Conservation (phyloP, 2,888 invertebrate species). For the Pasiphila rectangulata region DNA sequence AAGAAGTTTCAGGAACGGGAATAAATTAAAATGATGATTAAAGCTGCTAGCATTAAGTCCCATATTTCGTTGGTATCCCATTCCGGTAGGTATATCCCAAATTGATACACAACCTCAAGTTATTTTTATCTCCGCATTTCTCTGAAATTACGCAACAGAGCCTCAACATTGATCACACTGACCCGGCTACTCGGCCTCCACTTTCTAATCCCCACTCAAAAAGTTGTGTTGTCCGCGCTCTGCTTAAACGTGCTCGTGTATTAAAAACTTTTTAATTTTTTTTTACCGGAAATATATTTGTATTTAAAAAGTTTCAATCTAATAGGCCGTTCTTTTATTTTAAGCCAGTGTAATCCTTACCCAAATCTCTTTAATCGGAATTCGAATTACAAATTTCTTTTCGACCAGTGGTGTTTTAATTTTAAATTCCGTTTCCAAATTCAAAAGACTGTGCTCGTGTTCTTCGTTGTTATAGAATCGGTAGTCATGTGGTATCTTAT, state of each 20-base stretch:
- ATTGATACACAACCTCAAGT: neutral
- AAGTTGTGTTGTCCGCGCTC: neutral
- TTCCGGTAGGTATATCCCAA: too few species aligned
- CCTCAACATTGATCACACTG: slow-evolving; percentile 9
- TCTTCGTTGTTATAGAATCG: slow-evolving; percentile 1
- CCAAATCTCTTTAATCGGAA: neutral
- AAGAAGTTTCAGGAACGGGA: neutral
- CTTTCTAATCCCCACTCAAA: slow-evolving; percentile 57
- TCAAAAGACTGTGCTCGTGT: slow-evolving; percentile 31
- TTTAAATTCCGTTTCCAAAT: slow-evolving; percentile 34
- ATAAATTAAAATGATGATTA: too few species aligned
- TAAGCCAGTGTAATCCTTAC: neutral
- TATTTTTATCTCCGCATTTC: neutral
- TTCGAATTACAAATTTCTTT: neutral
- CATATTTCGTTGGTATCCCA: too few species aligned
- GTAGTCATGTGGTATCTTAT: slow-evolving; percentile 46
- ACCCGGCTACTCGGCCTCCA: slow-evolving; percentile 44
- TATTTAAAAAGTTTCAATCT: neutral
- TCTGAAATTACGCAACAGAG: neutral
- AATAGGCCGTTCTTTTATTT: neutral
- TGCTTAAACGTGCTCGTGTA: slow-evolving; percentile 2
- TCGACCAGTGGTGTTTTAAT: neutral
- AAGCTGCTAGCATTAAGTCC: too few species aligned
- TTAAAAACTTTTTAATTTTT: neutral
- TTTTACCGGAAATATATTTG: neutral